Percentiles rank a stretch among this genome's conserved stretches.
Evolutionary conservation across 2,888 invertebrate genomes (phyloP).

Genomic region (Patella pellucida): DNA sequence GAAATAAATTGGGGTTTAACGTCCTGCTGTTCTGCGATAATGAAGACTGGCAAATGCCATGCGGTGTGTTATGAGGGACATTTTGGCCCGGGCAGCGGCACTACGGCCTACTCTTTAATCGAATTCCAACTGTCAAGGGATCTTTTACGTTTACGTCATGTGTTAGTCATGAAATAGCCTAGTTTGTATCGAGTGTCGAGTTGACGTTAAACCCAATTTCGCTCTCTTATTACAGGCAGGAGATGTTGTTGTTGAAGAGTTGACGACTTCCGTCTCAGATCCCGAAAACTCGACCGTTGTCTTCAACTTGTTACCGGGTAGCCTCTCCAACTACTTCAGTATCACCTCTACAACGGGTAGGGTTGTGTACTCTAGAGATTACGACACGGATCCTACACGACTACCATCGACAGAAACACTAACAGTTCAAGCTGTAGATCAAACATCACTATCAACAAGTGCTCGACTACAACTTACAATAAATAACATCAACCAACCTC

Average conservation of each 20-base stretch:
- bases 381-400: background rate
- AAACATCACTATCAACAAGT: background rate
- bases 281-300: background rate
- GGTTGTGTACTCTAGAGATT: background rate
- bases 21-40: too few relatives aligned
- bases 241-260: background rate
- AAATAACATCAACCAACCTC: background rate
- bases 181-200: too few relatives aligned
- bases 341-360: background rate
- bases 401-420: background rate
- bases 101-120: too few relatives aligned
- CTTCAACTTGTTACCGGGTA: background rate
- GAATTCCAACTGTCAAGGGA: too few relatives aligned
- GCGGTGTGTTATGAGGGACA: too few relatives aligned
- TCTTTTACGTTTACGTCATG: background rate
- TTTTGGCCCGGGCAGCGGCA: too few relatives aligned
- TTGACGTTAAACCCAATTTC: too few relatives aligned
- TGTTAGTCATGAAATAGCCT: too few relatives aligned
- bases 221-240: too few relatives aligned
- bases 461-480: background rate
- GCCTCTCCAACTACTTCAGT: background rate
- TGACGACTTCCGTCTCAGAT: background rate
- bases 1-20: too few relatives aligned
- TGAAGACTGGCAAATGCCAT: too few relatives aligned
- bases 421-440: background rate